Evolutionary conservation across 2,797 vertebrate species (phyloP), one percentile per base, ranked within the genome.

Genomic region (Melanotaenia boesemani): DNA sequence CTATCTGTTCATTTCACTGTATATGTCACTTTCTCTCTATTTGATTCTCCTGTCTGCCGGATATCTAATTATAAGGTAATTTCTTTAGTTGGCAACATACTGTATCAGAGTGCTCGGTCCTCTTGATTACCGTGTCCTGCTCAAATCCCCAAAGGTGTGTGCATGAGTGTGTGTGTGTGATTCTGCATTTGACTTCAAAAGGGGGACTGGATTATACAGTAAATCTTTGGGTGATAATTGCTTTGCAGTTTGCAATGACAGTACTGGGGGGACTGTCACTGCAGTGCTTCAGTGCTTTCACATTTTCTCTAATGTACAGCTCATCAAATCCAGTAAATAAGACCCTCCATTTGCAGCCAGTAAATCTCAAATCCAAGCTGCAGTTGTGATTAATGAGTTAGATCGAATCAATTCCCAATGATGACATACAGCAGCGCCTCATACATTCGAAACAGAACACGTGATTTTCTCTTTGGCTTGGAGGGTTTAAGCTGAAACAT

Each of bases 141-240:
- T 57, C 59, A 90, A 86, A 88, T 80, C 77, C 84, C 82, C 81
- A 72, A 85, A 85, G 80, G 80, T 86, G 82, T 84, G 69, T 81
- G 13, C 28, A 52, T 77, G 81, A 39, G 60, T 20, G 71, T 54
- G 76, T 70, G 20, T 72, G 63, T 48, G 41, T 46, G 66, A 70
- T 63, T 86, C 39, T 63, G 64, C 57, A 57, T 86, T 70, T 67
- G 77, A 81, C 81, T 85, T 86, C 75, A 84, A 88, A 83, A 85
- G 37, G 67, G 39, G 36, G 54, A 68, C 63, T 68, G 82, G 85
- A 83, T 88, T 73, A 79, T 83, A 86, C 78, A 82, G 85, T 88
- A 89, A 87, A 91, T 91, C 86, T 85, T 77, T 79, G 55, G 69
- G 73, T 83, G 83, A 91, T 91, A 91, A 94, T 91, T 91, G 85